phyloP scores from a whole-genome alignment of 2,888 invertebrate genomes.

The Eretmocerus hayati region DNA sequence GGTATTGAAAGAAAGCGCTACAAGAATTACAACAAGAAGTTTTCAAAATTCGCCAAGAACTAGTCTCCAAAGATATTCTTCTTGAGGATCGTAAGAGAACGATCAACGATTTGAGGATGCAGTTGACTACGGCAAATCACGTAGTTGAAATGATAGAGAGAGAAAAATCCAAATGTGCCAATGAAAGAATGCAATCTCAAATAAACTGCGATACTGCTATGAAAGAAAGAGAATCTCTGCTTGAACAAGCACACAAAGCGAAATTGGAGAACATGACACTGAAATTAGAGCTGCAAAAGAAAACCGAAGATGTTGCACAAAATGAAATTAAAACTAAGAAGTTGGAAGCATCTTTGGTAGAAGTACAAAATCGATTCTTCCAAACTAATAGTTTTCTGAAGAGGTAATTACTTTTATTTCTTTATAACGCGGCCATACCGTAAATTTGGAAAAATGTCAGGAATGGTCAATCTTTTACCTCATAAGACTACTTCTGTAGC shows the following conservation, averaged over 20 bases:
- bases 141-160: conserved; percentile 30
- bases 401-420: conserved; percentile 17
- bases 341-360: conserved; percentile 26
- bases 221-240: conserved; percentile 32
- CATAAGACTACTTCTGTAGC: conserved; percentile 23
- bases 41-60: conserved; percentile 24
- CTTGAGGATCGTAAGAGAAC: conserved; percentile 33
- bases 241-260: conserved; percentile 27
- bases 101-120: conserved; percentile 29
- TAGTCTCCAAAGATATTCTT: conserved; percentile 26
- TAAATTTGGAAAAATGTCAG: no score
- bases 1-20: conserved; percentile 27
- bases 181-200: conserved; percentile 29
- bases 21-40: conserved; percentile 30
- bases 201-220: conserved; percentile 29
- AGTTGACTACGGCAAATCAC: conserved; percentile 28
- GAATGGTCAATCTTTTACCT: background rate
- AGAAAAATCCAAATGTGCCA: conserved; percentile 30
- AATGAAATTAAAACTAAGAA: conserved; percentile 24
- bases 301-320: conserved; percentile 24
- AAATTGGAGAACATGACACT: conserved; percentile 31
- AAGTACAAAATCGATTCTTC: conserved; percentile 13
- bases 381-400: conserved; percentile 13
- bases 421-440: no score
- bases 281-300: conserved; percentile 27